Base-by-base conservation (phyloP, 2,113 vertebrate genomes). In the Leptocoma aspasia region DNA sequence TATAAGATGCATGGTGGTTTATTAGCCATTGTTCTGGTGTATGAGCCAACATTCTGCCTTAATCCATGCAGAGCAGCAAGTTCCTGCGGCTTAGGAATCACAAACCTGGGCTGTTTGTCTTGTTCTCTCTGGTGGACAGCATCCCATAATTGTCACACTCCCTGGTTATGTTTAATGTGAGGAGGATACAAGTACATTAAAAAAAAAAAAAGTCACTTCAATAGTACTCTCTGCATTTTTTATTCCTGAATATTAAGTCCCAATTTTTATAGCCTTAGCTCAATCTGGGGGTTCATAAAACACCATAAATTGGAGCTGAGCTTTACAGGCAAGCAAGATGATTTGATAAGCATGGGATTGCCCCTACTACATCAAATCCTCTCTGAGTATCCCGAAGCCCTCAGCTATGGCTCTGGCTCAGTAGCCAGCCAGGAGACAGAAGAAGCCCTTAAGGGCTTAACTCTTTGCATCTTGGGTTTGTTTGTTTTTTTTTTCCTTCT, bases 181-280 rank as follows among this genome's bases (percentile, higher is more conserved):
- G 50, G 45, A 68, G 20, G 73, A 86, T 54, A 70, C 15, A 17
- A 63, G 60, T 28, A n/a, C 45, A 84, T 47, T 1, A 59, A 59
- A 60, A 18, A 87, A 79, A 82, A 87, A 75, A 77, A 45, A 66
- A 8, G 54, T 52, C 76, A 37, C 80, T 89, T 71, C 57, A 15
- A 80, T 90, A 60, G 41, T 45, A 20, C 35, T 84, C 69, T 53
- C 45, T 90, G 82, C 86, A 90, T 95, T 95, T 39, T 97, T 84
- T 82, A 94, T 95, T 94, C 80, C 89, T 89, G 95, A 96, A 93
- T 96, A 89, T 96, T 96, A 96, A 96, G 70, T 73, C 73, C 59
- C 92, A 80, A 82, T 95, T 97, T 96, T 96, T 96, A 96, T 90
- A 85, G 95, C 90, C 82, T 89, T 61, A 86, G 90, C 91, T 95